Evolutionary conservation across 2,113 vertebrate genomes (phyloP).

Genomic region (Heterotis niloticus): DNA sequence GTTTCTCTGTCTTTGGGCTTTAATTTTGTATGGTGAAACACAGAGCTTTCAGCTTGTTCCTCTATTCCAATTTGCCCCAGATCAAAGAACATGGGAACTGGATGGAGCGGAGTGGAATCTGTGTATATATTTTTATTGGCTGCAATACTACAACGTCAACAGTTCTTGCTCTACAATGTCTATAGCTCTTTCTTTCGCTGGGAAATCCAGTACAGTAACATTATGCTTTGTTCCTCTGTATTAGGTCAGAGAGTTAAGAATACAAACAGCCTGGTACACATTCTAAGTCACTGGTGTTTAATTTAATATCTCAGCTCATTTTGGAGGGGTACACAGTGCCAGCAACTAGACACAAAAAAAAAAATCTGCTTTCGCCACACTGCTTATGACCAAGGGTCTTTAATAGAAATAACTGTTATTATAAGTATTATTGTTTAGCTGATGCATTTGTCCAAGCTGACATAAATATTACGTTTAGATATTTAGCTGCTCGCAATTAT

Average conservation of each 20-base stretch:
- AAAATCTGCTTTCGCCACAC: neutral
- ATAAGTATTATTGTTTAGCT: no score
- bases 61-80: neutral
- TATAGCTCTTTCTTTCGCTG: neutral
- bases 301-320: neutral
- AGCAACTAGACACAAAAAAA: no score
- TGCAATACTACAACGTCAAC: neutral
- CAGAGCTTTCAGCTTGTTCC: neutral
- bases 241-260: neutral
- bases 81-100: slow-evolving; percentile 22
- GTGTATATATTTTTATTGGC: neutral
- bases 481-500: neutral
- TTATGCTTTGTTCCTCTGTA: neutral
- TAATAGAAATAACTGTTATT: no score
- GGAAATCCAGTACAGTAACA: slow-evolving; percentile 13
- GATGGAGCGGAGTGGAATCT: neutral
- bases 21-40: slow-evolving; percentile 3
- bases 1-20: slow-evolving; percentile 17
- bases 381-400: no score
- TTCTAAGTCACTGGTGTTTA: neutral
- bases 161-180: neutral
- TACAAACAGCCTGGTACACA: neutral
- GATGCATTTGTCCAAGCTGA: no score
- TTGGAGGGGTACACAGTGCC: no score
- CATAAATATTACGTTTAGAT: no score